These are phyloP conservation scores for Podarcis lilfordi DNA, from an alignment of 2,797 vertebrate genomes.

Conservation along the genomic window DNA sequence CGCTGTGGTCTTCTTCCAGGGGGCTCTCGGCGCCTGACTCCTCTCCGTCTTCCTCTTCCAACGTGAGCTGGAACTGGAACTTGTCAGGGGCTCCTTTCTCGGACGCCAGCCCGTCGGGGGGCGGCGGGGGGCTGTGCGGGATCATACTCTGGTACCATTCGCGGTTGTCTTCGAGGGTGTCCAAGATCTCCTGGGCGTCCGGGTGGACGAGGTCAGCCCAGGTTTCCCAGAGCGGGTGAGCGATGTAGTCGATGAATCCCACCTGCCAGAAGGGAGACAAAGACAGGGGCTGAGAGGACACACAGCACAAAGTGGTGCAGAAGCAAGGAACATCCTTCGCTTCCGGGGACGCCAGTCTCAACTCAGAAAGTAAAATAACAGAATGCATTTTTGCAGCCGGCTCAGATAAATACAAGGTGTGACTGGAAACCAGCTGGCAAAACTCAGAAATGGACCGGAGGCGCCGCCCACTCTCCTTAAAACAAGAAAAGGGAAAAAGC, in stretches of 20 bases:
- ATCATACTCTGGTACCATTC: constrained; percentile 98
- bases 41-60: constrained; percentile 83
- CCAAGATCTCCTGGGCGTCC: constrained; percentile 91
- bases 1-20: constrained; percentile 76
- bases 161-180: constrained; percentile 92
- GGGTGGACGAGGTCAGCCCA: constrained; percentile 95
- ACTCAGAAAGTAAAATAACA: too few species aligned
- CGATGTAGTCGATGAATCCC: constrained; percentile 93
- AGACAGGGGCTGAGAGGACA: too few species aligned
- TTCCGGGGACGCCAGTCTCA: too few species aligned
- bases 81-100: constrained; percentile 72
- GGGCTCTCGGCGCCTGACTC: constrained; percentile 81
- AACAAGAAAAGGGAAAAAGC: too few species aligned
- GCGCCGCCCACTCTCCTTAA: too few species aligned
- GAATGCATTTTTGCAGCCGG: neutral
- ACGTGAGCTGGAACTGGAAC: constrained; percentile 88
- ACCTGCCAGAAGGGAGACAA: constrained; percentile 76
- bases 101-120: constrained; percentile 37
- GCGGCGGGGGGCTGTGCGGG: constrained; percentile 85
- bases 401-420: neutral
- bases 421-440: too few species aligned
- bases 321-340: neutral
- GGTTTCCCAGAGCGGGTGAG: constrained; percentile 94
- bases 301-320: too few species aligned
- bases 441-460: too few species aligned